phyloP scores from a whole-genome alignment of 2,888 invertebrate genomes.

The Hydropsyche betteni region DNA sequence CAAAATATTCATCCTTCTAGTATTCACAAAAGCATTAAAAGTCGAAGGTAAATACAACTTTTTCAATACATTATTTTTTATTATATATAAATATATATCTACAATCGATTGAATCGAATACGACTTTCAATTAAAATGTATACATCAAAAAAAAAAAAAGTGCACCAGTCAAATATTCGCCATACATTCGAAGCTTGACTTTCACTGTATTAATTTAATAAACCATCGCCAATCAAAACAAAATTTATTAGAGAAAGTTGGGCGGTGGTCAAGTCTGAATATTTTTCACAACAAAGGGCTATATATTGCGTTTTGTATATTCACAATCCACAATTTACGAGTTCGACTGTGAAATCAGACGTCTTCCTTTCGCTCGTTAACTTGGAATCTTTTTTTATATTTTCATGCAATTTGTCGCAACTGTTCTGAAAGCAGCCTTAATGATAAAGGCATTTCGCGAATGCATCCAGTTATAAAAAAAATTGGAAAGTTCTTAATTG shows the following conservation, averaged over 20 bases:
- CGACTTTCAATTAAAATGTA: too few relatives aligned
- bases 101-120: too few relatives aligned
- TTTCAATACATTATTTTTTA: not conserved
- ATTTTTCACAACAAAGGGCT: too few relatives aligned
- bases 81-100: not conserved
- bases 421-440: not conserved
- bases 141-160: too few relatives aligned
- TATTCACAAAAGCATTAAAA: slow-evolving; percentile 40
- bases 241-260: too few relatives aligned
- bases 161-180: too few relatives aligned
- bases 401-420: not conserved
- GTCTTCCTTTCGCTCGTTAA: not conserved
- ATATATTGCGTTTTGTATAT: too few relatives aligned
- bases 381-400: not conserved
- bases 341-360: not conserved
- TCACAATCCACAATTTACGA: not conserved
- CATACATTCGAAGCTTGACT: too few relatives aligned
- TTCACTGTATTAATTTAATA: too few relatives aligned
- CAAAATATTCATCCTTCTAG: slow-evolving; percentile 38
- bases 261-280: too few relatives aligned
- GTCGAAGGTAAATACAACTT: slow-evolving; percentile 40
- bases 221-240: too few relatives aligned
- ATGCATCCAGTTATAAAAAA: slow-evolving; percentile 4
- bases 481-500: slow-evolving; percentile 23
- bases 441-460: not conserved